A percentile compares a stretch with the other conserved stretches of the same genome.
These are phyloP conservation scores for Sinohyriopsis cumingii DNA, from an alignment of 2,888 invertebrate genomes.

Conservation along the genomic window DNA sequence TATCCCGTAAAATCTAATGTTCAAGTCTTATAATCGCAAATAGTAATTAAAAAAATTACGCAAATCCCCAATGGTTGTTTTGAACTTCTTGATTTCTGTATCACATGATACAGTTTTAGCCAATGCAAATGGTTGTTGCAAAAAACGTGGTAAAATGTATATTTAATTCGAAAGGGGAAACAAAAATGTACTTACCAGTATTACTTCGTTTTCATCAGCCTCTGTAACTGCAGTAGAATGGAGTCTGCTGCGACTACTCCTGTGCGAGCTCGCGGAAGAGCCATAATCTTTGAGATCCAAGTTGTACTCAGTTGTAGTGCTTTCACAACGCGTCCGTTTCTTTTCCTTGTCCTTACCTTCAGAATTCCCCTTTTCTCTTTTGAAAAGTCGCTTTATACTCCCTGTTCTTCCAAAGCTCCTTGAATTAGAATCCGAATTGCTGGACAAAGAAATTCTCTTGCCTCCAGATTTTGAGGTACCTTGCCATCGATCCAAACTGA, in stretches of 20 bases:
- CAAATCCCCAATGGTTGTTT: too few relatives aligned
- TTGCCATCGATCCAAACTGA: conserved; percentile 25
- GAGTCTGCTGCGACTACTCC: conserved; percentile 45
- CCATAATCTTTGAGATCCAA: conserved; percentile 21
- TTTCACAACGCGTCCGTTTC: conserved; percentile 25
- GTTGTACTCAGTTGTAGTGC: conserved; percentile 4
- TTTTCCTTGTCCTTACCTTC: conserved; percentile 30
- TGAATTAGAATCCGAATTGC: conserved; percentile 28
- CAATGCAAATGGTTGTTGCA: too few relatives aligned
- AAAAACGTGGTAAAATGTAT: too few relatives aligned
- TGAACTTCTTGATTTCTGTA: too few relatives aligned
- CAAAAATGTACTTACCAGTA: conserved; percentile 46
- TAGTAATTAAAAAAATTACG: too few relatives aligned
- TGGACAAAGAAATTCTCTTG: conserved; percentile 30
- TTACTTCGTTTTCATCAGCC: conserved; percentile 56
- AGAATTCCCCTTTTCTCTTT: conserved; percentile 10
- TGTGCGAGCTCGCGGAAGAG: conserved; percentile 45
- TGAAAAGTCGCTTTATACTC: conserved; percentile 32
- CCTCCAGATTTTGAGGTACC: conserved; percentile 24
- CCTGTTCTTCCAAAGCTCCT: conserved; percentile 39
- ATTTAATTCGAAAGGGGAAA: neutral
- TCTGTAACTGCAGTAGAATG: conserved; percentile 56
- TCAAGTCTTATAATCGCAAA: too few relatives aligned
- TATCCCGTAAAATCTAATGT: too few relatives aligned
- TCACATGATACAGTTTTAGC: too few relatives aligned